Evolutionary conservation across 2,797 vertebrate genomes (phyloP).

Genomic region (Acanthopagrus latus): DNA sequence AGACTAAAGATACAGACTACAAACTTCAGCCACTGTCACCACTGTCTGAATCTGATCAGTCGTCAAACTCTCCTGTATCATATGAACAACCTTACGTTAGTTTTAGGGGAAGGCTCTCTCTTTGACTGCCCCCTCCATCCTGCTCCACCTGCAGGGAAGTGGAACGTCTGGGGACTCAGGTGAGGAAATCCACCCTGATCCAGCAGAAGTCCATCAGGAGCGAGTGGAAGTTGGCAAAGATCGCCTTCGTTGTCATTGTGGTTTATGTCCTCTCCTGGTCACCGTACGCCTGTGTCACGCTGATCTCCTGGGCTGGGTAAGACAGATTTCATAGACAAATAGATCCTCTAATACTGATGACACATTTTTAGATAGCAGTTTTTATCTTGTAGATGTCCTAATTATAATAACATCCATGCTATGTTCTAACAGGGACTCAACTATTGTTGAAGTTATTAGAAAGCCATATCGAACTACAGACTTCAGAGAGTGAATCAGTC

Average conservation of each 20-base stretch:
- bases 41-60: background rate
- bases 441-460: no score
- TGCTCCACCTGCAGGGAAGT: constrained; percentile 81
- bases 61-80: background rate
- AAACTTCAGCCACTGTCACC: background rate
- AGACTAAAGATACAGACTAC: background rate
- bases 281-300: constrained; percentile 91
- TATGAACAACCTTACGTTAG: background rate
- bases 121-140: background rate
- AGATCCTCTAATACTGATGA: background rate
- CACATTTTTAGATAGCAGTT: background rate
- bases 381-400: background rate
- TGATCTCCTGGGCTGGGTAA: constrained; percentile 93
- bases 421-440: background rate
- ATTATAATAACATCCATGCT: background rate
- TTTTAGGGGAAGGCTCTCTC: background rate
- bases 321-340: constrained; percentile 20
- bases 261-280: constrained; percentile 93
- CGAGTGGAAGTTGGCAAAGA: constrained; percentile 93
- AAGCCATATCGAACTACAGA: no score
- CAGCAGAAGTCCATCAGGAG: constrained; percentile 86
- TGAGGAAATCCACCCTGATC: constrained; percentile 82
- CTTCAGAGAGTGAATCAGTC: no score
- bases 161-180: constrained; percentile 87
- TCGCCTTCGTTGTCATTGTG: constrained; percentile 90